Base-by-base conservation (phyloP, 2,113 vertebrate species). In the Symphodus melops region DNA sequence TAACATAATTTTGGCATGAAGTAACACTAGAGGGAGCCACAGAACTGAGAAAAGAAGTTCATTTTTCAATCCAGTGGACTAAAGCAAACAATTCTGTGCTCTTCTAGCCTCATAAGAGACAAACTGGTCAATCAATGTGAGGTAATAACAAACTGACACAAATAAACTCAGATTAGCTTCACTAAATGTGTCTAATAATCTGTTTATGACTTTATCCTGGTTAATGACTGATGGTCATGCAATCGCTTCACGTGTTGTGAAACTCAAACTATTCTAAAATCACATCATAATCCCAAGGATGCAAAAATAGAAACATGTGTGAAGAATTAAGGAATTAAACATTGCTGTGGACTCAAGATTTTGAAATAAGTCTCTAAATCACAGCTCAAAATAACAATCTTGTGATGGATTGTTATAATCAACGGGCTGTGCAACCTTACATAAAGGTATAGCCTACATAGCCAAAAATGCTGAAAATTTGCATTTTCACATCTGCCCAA, bases 21-120 rank as follows among this genome's bases (percentile, higher is more conserved):
- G 16, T 11, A 72, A 74, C 90, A 83, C 82, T 84, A 91, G 88
- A 79, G 88, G 88, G 87, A 58, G 85, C 86, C 76, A 33, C 48
- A 7, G 42, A 25, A 62, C 68, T 83, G 17, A 16, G 55, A 11
- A 56, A 56, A 28, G 63, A 16, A 54, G 10, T 61, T 58, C 59
- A 1, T 42, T 61, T 42, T 61, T 41, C 33, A 19, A 14, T 62
- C 0, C 17, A 20, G 57, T 46, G 13, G 62, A 19, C 42, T 52
- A 19, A 49, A 58, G 46, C 21, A 65, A 60, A 52, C 46, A n/a
- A 52, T 46, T 3, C 1, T 41, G 7, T 51, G 23, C 66, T 44
- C 66, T 49, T 41, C 39, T 57, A 2, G 42, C 36, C 36, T 21
- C 55, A 20, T 9, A 8, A 42, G 33, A 58, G 21, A 39, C 8